Evolutionary conservation across 2,797 vertebrate genomes (phyloP).

Genomic region (Poecile montanus): DNA sequence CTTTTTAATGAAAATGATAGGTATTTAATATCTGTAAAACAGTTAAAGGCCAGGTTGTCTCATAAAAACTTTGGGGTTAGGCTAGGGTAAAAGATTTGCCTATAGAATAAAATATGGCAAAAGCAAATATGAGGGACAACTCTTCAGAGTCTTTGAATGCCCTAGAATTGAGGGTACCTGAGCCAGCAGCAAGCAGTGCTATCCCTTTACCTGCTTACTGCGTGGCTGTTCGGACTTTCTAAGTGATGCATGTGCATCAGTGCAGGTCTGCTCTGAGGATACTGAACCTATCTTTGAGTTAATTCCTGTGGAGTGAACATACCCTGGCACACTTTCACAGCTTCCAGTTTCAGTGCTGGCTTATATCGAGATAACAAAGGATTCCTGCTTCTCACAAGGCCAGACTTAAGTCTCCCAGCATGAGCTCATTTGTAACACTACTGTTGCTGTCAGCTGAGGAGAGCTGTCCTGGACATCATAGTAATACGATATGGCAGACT

Average conservation of each 20-base stretch:
- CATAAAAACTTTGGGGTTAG: neutral
- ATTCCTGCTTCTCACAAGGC: neutral
- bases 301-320: neutral
- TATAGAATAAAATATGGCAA: neutral
- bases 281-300: neutral
- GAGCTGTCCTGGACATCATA: neutral
- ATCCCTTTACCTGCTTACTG: neutral
- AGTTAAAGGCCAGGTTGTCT: neutral
- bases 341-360: neutral
- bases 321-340: neutral
- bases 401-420: neutral
- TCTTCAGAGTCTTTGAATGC: neutral
- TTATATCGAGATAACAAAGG: neutral
- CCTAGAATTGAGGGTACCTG: neutral
- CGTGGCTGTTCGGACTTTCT: neutral
- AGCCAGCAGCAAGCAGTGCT: neutral
- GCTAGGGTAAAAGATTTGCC: neutral
- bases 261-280: neutral
- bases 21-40: neutral
- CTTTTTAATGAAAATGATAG: neutral
- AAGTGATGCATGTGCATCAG: too few relatives aligned
- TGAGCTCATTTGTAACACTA: neutral
- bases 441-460: neutral
- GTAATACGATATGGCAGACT: neutral
- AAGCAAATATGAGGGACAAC: neutral